Evolutionary conservation across 2,113 vertebrate species (phyloP).

Genomic region (Cricetomys ansorgei): DNA sequence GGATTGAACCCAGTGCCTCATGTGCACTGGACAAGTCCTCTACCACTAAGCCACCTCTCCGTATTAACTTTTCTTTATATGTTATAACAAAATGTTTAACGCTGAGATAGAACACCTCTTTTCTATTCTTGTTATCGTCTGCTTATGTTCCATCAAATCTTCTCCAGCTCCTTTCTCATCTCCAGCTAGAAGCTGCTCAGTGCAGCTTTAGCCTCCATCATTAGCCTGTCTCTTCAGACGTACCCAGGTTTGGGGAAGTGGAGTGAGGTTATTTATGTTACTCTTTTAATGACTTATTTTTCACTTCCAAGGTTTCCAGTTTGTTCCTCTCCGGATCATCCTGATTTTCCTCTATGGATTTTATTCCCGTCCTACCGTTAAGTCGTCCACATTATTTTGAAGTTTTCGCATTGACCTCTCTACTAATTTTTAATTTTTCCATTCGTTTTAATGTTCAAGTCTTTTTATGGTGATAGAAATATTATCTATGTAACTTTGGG

Average conservation of each 20-base stretch:
- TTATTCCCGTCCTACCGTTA: not conserved
- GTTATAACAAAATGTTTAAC: too few relatives aligned
- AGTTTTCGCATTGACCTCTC: not conserved
- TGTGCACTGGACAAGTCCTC: too few relatives aligned
- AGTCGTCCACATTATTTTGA: not conserved
- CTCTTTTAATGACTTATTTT: not conserved
- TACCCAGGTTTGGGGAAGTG: not conserved
- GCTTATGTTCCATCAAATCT: not conserved
- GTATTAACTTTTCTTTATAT: too few relatives aligned
- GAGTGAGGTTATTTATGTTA: not conserved
- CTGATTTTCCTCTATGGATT: not conserved
- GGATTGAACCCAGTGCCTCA: not conserved
- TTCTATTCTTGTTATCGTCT: not conserved
- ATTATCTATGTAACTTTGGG: not conserved
- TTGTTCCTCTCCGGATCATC: slow-evolving; percentile 15
- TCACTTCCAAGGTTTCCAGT: not conserved
- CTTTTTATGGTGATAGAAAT: not conserved
- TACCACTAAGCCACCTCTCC: not conserved
- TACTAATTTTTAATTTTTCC: not conserved
- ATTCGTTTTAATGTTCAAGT: not conserved
- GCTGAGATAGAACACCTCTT: not conserved
- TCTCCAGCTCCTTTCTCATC: too few relatives aligned
- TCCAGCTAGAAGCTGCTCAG: not conserved
- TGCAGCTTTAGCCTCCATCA: too few relatives aligned
- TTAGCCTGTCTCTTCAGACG: not conserved